These are phyloP conservation scores for Temnothorax longispinosus DNA, from an alignment of 1,140 invertebrate species.

Conservation along the genomic window DNA sequence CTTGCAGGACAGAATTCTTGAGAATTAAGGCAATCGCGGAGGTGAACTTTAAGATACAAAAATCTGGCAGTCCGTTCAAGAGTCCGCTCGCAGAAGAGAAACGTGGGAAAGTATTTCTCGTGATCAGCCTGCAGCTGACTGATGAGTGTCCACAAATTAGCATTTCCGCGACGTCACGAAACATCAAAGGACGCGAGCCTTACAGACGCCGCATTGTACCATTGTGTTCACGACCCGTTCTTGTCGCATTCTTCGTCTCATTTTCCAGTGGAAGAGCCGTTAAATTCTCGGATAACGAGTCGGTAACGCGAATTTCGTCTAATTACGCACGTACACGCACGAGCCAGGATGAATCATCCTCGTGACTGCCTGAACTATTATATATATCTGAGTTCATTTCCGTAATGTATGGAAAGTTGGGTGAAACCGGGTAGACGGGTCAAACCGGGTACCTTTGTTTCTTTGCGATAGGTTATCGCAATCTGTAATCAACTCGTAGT, in stretches of 20 bases:
- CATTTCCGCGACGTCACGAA: constrained; percentile 36
- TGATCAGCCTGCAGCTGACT: constrained; percentile 41
- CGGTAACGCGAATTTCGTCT: constrained; percentile 15
- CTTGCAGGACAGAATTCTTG: not conserved
- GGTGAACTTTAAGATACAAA: not conserved
- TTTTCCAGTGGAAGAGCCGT: constrained; percentile 31
- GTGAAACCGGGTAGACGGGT: no score
- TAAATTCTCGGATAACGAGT: not conserved
- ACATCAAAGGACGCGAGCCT: constrained; percentile 31
- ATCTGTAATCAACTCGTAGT: no score
- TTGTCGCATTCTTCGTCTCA: constrained; percentile 24
- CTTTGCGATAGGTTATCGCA: no score
- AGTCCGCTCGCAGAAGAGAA: not conserved
- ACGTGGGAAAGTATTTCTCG: constrained; percentile 55
- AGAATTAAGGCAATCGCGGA: not conserved
- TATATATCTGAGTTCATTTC: not conserved
- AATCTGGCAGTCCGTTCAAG: not conserved
- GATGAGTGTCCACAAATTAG: constrained; percentile 51
- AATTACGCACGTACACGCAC: constrained; percentile 30
- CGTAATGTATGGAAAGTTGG: no score
- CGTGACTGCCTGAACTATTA: not conserved
- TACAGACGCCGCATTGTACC: constrained; percentile 25
- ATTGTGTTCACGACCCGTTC: constrained; percentile 38
- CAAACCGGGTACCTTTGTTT: no score
- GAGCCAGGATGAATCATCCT: constrained; percentile 27